Evolutionary conservation across 2,888 invertebrate genomes (phyloP).

Genomic region (Rhaphigaster nebulosa): DNA sequence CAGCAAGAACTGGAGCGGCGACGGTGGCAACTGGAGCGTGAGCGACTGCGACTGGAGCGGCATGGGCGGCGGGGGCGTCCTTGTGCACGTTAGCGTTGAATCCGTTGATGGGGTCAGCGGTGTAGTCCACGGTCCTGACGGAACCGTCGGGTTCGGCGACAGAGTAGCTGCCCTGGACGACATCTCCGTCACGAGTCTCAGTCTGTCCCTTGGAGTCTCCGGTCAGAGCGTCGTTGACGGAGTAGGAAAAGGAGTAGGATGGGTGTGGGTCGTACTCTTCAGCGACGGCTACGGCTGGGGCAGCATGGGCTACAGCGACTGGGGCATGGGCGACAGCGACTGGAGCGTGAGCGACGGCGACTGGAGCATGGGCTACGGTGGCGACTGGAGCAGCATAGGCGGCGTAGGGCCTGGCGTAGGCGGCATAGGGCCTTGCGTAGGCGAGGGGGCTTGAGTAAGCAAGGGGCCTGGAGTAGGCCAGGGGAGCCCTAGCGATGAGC

Average conservation of each 20-base stretch:
- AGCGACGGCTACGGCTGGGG: not conserved
- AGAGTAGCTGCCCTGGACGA: slow-evolving; percentile 66
- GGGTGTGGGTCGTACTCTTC: slow-evolving; percentile 54
- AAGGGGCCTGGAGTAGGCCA: slow-evolving; percentile 42
- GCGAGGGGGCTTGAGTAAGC: slow-evolving; percentile 13
- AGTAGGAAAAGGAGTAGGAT: slow-evolving; percentile 47
- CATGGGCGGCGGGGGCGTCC: slow-evolving; percentile 67
- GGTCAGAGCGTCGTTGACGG: slow-evolving; percentile 52
- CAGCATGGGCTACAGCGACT: not conserved
- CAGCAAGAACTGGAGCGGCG: slow-evolving; percentile 57
- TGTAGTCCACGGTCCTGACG: slow-evolving; percentile 45
- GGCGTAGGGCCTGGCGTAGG: slow-evolving; percentile 1
- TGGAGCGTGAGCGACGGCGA: slow-evolving; percentile 65
- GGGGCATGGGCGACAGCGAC: slow-evolving; percentile 19
- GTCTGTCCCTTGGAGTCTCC: slow-evolving; percentile 55
- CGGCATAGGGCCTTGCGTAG: slow-evolving; percentile 5
- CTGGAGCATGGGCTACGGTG: not conserved
- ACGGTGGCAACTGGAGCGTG: slow-evolving; percentile 63
- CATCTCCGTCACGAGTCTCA: slow-evolving; percentile 61
- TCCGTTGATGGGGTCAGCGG: slow-evolving; percentile 46
- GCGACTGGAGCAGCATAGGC: slow-evolving; percentile 40
- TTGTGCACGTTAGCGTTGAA: slow-evolving; percentile 66
- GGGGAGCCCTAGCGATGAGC: slow-evolving; percentile 44
- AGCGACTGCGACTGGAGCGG: slow-evolving; percentile 65
- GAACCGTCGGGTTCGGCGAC: slow-evolving; percentile 44